Base-by-base conservation (phyloP, 2,888 invertebrate species). In the Callyntrura sp. region DNA sequence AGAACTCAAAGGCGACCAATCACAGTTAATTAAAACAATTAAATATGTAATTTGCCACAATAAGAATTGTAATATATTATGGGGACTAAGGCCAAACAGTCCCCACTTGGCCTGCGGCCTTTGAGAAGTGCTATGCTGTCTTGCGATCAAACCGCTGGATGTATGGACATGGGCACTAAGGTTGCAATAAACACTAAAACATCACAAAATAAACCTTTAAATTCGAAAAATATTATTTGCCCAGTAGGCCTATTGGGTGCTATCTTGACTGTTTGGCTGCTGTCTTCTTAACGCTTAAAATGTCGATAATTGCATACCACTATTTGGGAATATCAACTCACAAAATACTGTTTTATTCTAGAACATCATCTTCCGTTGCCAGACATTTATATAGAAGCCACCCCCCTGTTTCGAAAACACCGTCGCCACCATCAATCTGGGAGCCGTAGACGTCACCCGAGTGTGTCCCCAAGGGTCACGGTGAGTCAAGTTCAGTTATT, bases 221-320 rank as follows among this genome's bases (percentile, higher is more conserved):
- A 60, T 2, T 60, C 6, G 60, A n/a, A 6, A 43, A 35, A n/a
- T 62, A 17, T 17, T n/a, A 9, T 0, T 68, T 68, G 14, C 28
- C 25, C 12, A n/a, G 9, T n/a, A 70, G 70, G 55, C 14, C 55
- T 8, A 20, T 43, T 78, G 78, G 78, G 78, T 78, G 78, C 78
- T 78, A 78, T 78, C 78, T 78, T 78, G 78, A 78, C 78, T 78
- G 28, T 28, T 28, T 78, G 78, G 25, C 48, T n/a, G 51, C 55
- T 78, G 78, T 51, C 55, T 78, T n/a, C n/a, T 35, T 70, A 45
- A 70, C 70, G 17, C 9, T 70, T 43, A 20, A 43, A 17, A 62
- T 62, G 8, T 45, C n/a, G 14, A 60, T 60, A 60, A 20, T n/a
- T n/a, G n/a, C n/a, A 68, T 35, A 28, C 2, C 2, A n/a, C n/a